A percentile compares a stretch with the other conserved stretches of the same genome.
Evolutionary conservation across 2,888 invertebrate genomes (phyloP).

Genomic region (Tenthredo mesomela): DNA sequence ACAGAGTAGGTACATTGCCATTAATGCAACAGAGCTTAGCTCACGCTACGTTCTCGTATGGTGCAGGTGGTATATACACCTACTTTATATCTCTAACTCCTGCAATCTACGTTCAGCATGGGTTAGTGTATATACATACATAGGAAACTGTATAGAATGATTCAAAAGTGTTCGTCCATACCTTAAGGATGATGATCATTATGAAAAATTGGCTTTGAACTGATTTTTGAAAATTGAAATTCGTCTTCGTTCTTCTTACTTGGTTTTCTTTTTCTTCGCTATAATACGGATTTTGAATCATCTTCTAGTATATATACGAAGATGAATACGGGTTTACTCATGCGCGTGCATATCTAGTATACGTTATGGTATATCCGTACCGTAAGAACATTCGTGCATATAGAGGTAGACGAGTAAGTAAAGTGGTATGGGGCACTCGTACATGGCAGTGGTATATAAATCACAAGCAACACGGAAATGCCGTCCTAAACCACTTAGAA

Average conservation of each 20-base stretch:
- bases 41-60: background rate
- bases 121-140: background rate
- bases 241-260: background rate
- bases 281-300: background rate
- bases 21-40: constrained; percentile 1
- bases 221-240: background rate
- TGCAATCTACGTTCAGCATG: background rate
- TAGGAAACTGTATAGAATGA: background rate
- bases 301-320: background rate
- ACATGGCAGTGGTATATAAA: constrained; percentile 28
- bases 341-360: background rate
- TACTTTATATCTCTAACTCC: background rate
- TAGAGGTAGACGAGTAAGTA: background rate
- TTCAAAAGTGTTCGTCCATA: background rate
- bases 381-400: background rate
- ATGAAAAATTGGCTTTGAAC: background rate
- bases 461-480: constrained; percentile 32
- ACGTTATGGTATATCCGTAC: background rate
- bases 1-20: background rate
- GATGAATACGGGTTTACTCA: background rate
- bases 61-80: background rate
- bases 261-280: no score
- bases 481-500: constrained; percentile 36
- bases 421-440: background rate
- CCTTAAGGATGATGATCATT: background rate